A percentile compares a stretch with the other conserved stretches of the same genome.
phyloP scores from a whole-genome alignment of 1,140 invertebrate species.

The Steinernema feltiae region DNA sequence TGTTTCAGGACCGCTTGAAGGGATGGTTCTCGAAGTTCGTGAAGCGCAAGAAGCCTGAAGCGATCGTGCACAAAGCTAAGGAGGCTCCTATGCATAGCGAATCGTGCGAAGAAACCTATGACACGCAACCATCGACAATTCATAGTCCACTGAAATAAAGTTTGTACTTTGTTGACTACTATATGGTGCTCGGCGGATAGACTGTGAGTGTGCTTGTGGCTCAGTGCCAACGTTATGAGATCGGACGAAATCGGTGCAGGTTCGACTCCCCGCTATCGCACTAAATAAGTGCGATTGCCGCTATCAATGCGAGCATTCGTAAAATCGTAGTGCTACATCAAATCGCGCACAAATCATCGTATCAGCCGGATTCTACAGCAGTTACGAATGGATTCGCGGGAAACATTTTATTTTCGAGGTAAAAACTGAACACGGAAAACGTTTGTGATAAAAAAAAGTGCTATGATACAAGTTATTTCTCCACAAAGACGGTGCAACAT shows the following conservation, averaged over 20 bases:
- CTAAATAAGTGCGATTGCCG: slow-evolving; percentile 5
- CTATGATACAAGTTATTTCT: too few species aligned
- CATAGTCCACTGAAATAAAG: too few species aligned
- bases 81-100: too few species aligned
- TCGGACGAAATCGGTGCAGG: neutral
- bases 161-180: too few species aligned
- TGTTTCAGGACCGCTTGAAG: too few species aligned
- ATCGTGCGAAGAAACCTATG: too few species aligned
- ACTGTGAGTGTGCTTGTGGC: neutral
- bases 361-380: neutral
- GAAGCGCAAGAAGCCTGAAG: too few species aligned
- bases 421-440: neutral
- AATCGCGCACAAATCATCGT: slow-evolving; percentile 8
- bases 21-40: too few species aligned
- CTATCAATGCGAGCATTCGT: neutral
- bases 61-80: too few species aligned
- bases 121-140: too few species aligned
- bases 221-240: neutral
- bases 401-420: neutral
- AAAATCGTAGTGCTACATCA: neutral
- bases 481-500: neutral
- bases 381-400: neutral
- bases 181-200: too few species aligned
- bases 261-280: neutral
- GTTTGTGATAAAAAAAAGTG: neutral